phyloP scores from a whole-genome alignment of 2,888 invertebrate genomes.

The Spodoptera picta region DNA sequence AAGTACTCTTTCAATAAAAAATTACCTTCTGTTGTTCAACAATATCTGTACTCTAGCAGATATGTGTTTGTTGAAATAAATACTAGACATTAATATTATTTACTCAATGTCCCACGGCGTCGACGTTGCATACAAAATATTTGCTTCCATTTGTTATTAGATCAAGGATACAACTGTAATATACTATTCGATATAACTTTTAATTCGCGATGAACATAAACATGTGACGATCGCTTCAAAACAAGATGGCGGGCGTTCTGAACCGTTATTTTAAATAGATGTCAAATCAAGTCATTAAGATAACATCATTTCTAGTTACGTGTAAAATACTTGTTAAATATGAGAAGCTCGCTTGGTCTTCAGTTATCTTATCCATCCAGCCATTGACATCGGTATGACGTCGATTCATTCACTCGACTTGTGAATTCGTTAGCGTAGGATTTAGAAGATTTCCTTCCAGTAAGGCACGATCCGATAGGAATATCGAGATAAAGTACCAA shows the following conservation, averaged over 20 bases:
- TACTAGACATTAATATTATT: conserved; percentile 35
- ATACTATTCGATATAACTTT: conserved; percentile 15
- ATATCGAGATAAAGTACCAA: too few relatives aligned
- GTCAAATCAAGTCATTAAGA: conserved; percentile 10
- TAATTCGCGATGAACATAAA: conserved; percentile 3
- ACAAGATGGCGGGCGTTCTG: conserved; percentile 19
- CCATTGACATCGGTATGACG: too few relatives aligned
- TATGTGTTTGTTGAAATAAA: conserved; percentile 50
- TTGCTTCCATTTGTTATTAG: conserved; percentile 10
- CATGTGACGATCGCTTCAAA: conserved; percentile 9
- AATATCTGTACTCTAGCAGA: not conserved
- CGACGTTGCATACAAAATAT: conserved; percentile 28
- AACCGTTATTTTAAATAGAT: not conserved
- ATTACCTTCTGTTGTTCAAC: too few relatives aligned
- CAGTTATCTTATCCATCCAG: too few relatives aligned
- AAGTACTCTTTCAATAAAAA: too few relatives aligned
- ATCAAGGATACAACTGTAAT: conserved; percentile 29
- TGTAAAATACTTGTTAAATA: too few relatives aligned
- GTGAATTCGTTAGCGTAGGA: too few relatives aligned
- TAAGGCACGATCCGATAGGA: too few relatives aligned
- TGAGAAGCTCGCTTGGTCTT: too few relatives aligned
- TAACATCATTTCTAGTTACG: too few relatives aligned
- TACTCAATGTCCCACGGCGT: conserved; percentile 13
- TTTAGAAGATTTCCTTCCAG: too few relatives aligned
- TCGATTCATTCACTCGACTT: too few relatives aligned